Conservation (phyloP, 2,888 invertebrate species). For the Empis stercorea region DNA sequence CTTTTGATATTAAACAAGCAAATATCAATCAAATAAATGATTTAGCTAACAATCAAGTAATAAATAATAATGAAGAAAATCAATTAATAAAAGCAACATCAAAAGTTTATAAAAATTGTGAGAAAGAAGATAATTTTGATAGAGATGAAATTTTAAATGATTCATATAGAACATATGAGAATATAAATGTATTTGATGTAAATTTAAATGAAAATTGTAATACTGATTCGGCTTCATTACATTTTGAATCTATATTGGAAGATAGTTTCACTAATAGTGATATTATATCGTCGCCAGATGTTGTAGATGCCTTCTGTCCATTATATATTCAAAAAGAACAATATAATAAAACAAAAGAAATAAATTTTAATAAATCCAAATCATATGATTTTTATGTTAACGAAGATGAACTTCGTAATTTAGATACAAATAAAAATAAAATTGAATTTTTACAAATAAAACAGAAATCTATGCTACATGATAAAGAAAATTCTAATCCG, state of each 20-base stretch:
- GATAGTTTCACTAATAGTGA: slow-evolving; percentile 27
- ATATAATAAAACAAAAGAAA: slow-evolving; percentile 28
- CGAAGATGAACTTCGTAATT: slow-evolving; percentile 29
- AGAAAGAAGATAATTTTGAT: no score
- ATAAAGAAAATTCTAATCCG: slow-evolving; percentile 6
- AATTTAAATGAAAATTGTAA: slow-evolving; percentile 12
- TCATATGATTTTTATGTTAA: slow-evolving; percentile 29
- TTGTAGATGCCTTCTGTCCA: slow-evolving; percentile 34
- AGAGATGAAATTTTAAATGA: slow-evolving; percentile 18
- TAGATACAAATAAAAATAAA: slow-evolving; percentile 27
- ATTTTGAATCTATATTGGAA: slow-evolving; percentile 35
- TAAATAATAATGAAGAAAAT: not conserved
- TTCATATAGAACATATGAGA: slow-evolving; percentile 8
- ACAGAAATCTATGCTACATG: slow-evolving; percentile 4
- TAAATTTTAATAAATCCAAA: slow-evolving; percentile 25
- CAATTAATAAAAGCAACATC: not conserved
- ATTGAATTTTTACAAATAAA: slow-evolving; percentile 13
- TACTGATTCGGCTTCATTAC: slow-evolving; percentile 33
- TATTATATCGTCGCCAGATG: slow-evolving; percentile 31
- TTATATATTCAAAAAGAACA: slow-evolving; percentile 35
- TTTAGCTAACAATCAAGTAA: not conserved
- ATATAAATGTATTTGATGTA: slow-evolving; percentile 3
- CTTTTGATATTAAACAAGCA: not conserved
- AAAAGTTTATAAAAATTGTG: no score
- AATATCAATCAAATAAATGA: not conserved